Percentiles rank a stretch among this genome's conserved stretches.
These are phyloP conservation scores for Stegodyphus mimosarum DNA, from an alignment of 1,140 invertebrate species.

Conservation along the genomic window DNA sequence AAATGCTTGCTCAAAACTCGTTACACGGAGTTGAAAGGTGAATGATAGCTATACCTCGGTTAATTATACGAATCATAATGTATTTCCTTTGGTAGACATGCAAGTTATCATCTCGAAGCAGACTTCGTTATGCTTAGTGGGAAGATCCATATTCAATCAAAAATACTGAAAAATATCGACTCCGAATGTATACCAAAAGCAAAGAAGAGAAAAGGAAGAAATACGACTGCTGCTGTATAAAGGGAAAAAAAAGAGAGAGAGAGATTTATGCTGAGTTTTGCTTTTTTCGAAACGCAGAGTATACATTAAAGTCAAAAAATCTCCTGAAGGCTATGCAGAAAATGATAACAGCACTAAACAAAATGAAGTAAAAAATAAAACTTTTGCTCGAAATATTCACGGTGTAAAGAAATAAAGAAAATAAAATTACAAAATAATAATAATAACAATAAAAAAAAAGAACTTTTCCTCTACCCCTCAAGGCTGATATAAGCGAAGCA, in stretches of 20 bases:
- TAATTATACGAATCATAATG: conserved; percentile 25
- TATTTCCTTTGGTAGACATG: conserved; percentile 7
- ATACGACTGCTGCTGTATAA: background rate
- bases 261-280: conserved; percentile 46
- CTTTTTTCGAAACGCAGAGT: conserved; percentile 22
- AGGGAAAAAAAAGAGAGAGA: conserved; percentile 8
- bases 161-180: conserved; percentile 35
- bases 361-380: conserved; percentile 16
- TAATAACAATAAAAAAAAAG: conserved; percentile 13
- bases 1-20: no score
- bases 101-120: background rate
- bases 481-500: conserved; percentile 31
- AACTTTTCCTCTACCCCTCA: conserved; percentile 19
- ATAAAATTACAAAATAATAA: conserved; percentile 53
- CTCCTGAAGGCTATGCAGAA: conserved; percentile 45
- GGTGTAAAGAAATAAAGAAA: conserved; percentile 30
- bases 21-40: no score
- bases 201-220: conserved; percentile 1
- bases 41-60: no score
- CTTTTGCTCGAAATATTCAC: conserved; percentile 14
- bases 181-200: background rate
- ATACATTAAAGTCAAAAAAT: conserved; percentile 58
- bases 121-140: background rate
- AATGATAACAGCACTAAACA: conserved; percentile 57
- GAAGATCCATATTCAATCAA: conserved; percentile 31